phyloP scores from a whole-genome alignment of 2,888 invertebrate species.

The Diplazon laetatorius region DNA sequence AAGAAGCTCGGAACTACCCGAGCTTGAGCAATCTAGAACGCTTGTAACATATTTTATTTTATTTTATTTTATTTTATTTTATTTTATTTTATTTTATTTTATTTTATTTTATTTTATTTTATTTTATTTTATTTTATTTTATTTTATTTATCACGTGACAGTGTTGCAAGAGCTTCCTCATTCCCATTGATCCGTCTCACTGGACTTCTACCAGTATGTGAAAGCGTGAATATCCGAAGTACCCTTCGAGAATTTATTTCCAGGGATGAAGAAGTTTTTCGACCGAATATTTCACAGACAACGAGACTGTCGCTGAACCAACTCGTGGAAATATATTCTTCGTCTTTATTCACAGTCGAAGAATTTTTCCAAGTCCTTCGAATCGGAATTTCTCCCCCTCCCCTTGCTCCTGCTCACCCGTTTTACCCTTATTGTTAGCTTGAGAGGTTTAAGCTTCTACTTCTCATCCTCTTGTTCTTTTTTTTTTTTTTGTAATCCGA shows the following conservation, averaged over 20 bases:
- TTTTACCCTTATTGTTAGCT: too few species aligned
- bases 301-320: conserved; percentile 8
- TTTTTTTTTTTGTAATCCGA: conserved; percentile 19
- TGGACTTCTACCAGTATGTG: neutral
- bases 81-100: too few species aligned
- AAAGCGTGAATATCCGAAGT: too few species aligned
- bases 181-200: neutral
- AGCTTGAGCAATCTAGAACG: conserved; percentile 54
- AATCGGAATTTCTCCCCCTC: conserved; percentile 7
- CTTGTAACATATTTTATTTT: conserved; percentile 19
- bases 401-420: neutral
- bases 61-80: too few species aligned
- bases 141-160: too few species aligned
- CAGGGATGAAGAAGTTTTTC: conserved; percentile 25
- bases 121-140: too few species aligned
- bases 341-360: conserved; percentile 16
- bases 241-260: neutral
- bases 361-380: conserved; percentile 31
- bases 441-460: conserved; percentile 6
- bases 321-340: neutral
- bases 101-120: too few species aligned
- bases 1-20: conserved; percentile 42
- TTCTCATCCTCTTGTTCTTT: neutral
- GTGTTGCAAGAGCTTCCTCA: conserved; percentile 27
- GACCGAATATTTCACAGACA: conserved; percentile 21